Evolutionary conservation across 2,888 invertebrate genomes (phyloP).

Genomic region (Cancer borealis): DNA sequence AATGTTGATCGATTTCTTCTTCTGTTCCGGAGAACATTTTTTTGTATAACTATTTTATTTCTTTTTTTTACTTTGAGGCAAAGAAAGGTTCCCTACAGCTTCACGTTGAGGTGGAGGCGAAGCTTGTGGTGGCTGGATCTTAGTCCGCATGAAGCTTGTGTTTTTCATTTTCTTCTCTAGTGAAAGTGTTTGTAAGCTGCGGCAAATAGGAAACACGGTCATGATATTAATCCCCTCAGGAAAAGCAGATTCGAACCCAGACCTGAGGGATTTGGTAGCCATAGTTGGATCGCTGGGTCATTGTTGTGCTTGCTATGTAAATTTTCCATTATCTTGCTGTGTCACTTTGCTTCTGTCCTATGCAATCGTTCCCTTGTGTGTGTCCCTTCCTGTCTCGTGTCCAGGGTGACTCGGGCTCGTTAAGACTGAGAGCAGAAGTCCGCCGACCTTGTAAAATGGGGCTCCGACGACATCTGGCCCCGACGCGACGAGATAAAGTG

Average conservation of each 20-base stretch:
- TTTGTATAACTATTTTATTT: background rate
- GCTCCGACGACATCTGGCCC: background rate
- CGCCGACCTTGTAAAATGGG: conserved; percentile 9
- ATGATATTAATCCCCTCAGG: background rate
- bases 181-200: background rate
- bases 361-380: background rate
- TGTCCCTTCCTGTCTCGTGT: background rate
- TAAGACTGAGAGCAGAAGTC: conserved; percentile 16
- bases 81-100: background rate
- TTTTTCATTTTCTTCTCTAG: background rate
- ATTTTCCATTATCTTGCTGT: background rate
- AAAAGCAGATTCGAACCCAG: background rate
- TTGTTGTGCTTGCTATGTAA: background rate
- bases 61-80: background rate
- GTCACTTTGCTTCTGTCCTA: conserved; percentile 7
- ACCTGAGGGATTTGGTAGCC: background rate
- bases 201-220: background rate
- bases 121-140: background rate
- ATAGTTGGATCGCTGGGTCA: background rate
- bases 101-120: background rate
- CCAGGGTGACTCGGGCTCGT: background rate
- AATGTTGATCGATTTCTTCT: background rate
- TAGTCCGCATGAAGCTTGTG: background rate
- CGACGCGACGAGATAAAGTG: conserved; percentile 3
- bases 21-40: background rate